These are phyloP conservation scores for Heliconius himera DNA, from an alignment of 1,140 invertebrate genomes.

Conservation along the genomic window DNA sequence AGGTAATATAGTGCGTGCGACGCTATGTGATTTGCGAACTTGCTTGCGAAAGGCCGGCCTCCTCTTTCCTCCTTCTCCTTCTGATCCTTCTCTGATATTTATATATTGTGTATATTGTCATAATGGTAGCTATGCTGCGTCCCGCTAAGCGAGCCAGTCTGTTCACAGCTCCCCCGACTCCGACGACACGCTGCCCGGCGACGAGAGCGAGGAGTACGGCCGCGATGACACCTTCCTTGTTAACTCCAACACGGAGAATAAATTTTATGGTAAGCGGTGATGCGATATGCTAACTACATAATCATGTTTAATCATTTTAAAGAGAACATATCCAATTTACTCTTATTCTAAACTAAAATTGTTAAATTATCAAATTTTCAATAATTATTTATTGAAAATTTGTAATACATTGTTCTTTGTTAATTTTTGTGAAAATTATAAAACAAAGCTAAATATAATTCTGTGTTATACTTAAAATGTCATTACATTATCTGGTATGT, in stretches of 20 bases:
- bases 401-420: too few species aligned
- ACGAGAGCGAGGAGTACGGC: conserved; percentile 88
- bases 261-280: conserved; percentile 88
- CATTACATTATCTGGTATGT: too few species aligned
- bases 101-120: background rate
- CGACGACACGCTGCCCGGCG: conserved; percentile 90
- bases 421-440: too few species aligned
- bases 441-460: too few species aligned
- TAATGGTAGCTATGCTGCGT: conserved; percentile 16
- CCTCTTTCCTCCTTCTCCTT: too few species aligned
- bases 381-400: too few species aligned
- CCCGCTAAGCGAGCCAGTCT: conserved; percentile 51
- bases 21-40: conserved; percentile 37
- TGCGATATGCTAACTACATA: background rate
- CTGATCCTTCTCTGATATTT: too few species aligned
- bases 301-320: background rate
- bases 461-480: too few species aligned
- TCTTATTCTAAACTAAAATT: too few species aligned
- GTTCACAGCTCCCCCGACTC: conserved; percentile 89
- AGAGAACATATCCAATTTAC: too few species aligned
- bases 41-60: conserved; percentile 64
- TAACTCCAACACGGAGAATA: conserved; percentile 91
- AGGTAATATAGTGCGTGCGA: conserved; percentile 77
- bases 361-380: too few species aligned
- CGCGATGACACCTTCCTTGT: conserved; percentile 93